phyloP scores from a whole-genome alignment of 2,888 invertebrate genomes.

The Neria commutata region DNA sequence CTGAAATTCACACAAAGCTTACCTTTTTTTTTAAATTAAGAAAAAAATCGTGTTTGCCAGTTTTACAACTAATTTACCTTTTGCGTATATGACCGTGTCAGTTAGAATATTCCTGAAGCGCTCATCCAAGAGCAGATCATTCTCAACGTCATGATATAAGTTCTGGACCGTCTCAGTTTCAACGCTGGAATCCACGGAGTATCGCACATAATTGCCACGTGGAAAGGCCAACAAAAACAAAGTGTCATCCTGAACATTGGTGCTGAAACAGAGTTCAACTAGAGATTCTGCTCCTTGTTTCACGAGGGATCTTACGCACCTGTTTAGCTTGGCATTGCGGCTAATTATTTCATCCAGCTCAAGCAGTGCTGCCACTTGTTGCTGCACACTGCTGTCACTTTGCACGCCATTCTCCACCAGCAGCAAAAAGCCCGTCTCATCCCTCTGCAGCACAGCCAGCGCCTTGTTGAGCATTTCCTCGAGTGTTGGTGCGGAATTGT shows the following conservation, averaged over 20 bases:
- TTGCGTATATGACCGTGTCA: conserved; percentile 41
- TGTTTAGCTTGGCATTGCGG: conserved; percentile 65
- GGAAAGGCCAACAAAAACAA: conserved; percentile 39
- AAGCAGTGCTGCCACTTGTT: conserved; percentile 71
- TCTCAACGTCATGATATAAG: conserved; percentile 19
- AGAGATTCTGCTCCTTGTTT: background rate
- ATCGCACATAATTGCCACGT: conserved; percentile 32
- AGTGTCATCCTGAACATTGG: conserved; percentile 26
- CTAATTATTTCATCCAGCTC: conserved; percentile 78
- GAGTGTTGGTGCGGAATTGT: conserved; percentile 73
- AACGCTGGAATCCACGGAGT: conserved; percentile 34
- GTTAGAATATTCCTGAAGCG: conserved; percentile 32
- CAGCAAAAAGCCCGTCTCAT: conserved; percentile 70
- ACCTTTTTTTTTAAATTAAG: too few relatives aligned
- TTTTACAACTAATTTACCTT: conserved; percentile 37
- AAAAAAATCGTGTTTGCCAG: too few relatives aligned
- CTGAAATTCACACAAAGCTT: too few relatives aligned
- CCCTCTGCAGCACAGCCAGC: conserved; percentile 72
- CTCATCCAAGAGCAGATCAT: conserved; percentile 17
- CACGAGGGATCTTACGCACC: conserved; percentile 2
- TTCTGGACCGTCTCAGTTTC: conserved; percentile 28
- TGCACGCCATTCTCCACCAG: conserved; percentile 84
- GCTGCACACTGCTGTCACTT: conserved; percentile 76
- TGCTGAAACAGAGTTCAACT: too few relatives aligned
- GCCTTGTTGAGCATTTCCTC: conserved; percentile 77